Evolutionary conservation across 2,113 vertebrate species (phyloP), one percentile per base, ranked within the genome.

Genomic region (Tamias sibiricus): DNA sequence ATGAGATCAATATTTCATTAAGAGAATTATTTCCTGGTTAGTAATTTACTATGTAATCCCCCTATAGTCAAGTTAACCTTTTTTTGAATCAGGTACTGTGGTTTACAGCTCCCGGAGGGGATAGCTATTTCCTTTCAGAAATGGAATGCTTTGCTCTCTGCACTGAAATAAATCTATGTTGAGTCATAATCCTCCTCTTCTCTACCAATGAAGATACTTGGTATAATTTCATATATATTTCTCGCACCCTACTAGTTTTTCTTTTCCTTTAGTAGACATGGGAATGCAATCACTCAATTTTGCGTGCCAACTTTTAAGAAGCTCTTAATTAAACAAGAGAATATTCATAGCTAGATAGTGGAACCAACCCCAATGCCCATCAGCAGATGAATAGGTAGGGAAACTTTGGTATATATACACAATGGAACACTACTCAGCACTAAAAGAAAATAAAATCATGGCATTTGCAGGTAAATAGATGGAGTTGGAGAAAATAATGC

Each of bases 1-100:
- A 87, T 64, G 71, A 69, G 69, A 26, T 66, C 42, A 81, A 52
- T 94, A 42, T 81, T 94, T 94, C 52, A 79, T 37, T 57, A 64
- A 62, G 11, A 82, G 35, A 79, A 81, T 77, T 37, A 47, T 79
- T 87, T 87, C 66, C 71, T 52, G 54, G 44, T 69, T 42, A 87
- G 66, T 49, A 68, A 72, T 49, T 71, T 79, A 44, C 16, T 12
- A 44, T 16, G 28, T 47, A 66, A 88, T 72, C 19, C 28, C 26
- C 47, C 3, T 88, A 54, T 2, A 59, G 44, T 47, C 4, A 26
- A 59, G 24, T 62, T 57, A 95, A 59, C 26, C 24, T 79, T 42
- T 57, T 57, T 72, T 37, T 49, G 4, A 96, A 62, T 72, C 42
- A 72, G 8, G 14, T 57, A n/a, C 4, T 32, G 6, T 75, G 28